These are phyloP conservation scores for Nothoprocta perdicaria DNA, from an alignment of 2,113 vertebrate species.

Conservation along the genomic window DNA sequence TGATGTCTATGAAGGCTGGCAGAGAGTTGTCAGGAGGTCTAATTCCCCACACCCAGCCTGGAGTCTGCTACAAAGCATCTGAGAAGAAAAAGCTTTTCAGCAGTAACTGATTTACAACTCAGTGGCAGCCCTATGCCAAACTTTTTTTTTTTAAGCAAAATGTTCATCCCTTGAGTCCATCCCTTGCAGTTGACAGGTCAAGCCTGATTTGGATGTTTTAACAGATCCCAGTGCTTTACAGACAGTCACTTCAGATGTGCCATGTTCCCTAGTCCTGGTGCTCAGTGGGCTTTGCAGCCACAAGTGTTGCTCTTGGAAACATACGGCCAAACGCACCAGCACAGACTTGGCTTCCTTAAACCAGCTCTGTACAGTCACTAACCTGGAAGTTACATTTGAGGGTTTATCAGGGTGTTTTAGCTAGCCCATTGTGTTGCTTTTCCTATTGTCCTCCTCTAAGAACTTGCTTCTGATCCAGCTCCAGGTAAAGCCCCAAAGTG, in stretches of 20 bases:
- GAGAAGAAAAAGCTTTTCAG: not conserved
- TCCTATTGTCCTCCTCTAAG: not conserved
- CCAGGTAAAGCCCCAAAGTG: not conserved
- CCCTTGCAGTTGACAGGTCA: not conserved
- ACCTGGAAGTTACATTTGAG: not conserved
- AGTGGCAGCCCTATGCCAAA: not conserved
- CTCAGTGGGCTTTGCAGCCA: not conserved
- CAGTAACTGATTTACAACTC: not conserved
- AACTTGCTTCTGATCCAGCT: not conserved
- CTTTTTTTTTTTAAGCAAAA: not conserved
- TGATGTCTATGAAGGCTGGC: not conserved
- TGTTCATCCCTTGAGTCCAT: not conserved
- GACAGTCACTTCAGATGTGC: not conserved
- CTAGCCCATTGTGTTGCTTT: slow-evolving; percentile 25
- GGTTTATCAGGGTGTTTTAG: not conserved
- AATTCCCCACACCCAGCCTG: not conserved
- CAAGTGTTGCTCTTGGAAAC: not conserved
- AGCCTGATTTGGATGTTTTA: not conserved
- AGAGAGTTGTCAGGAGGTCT: not conserved
- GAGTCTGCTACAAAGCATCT: not conserved
- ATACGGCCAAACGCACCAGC: not conserved
- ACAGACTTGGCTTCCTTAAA: not conserved
- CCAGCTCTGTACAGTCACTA: not conserved
- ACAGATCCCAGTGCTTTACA: not conserved
- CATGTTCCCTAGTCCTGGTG: not conserved